Evolutionary conservation across 2,113 vertebrate species (phyloP), one percentile per base, ranked within the genome.

Genomic region (Labrus mixtus): DNA sequence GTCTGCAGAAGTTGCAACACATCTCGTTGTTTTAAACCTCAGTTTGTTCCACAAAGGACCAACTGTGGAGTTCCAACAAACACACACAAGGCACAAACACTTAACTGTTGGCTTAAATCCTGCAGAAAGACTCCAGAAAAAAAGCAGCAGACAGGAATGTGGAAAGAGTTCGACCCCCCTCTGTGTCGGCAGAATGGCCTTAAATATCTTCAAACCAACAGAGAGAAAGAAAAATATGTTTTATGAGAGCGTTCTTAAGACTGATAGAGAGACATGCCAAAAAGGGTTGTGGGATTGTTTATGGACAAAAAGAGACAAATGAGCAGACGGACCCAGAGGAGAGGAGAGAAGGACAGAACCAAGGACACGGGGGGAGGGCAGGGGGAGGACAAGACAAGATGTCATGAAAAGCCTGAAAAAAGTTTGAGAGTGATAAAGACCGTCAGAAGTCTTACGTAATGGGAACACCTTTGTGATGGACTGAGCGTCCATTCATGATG

Each of bases 181-280:
- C n/a, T 41, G 73, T 22, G 56, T 41, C 13, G 8, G 23, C 50
- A 63, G 56, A 63, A 55, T 54, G 50, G 66, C 77, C 56, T 4
- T 12, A 48, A 55, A 20, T 78, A 67, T 78, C 66, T 54, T 75
- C 62, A 81, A 78, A 62, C 75, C 79, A 55, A 17, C 75, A 75
- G 70, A 76, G 75, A 64, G 25, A 75, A 4, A 68, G 15, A 22
- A 41, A 67, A 33, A 46, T 15, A 16, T 0, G 59, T n/a, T 39
- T 60, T 3, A 12, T 39, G 9, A 61, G 33, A 43, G 1, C 16
- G 61, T 75, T 79, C 75, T 63, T 50, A 45, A 17, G 41, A 29
- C 62, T 39, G 76, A 65, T 69, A 79, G 73, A 65, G 76, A 60
- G 61, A 16, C 10, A 2, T 11, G 45, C 43, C 54, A 60, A 63